These are phyloP conservation scores for Eospalax fontanierii DNA, from an alignment of 2,797 vertebrate species.

Conservation along the genomic window DNA sequence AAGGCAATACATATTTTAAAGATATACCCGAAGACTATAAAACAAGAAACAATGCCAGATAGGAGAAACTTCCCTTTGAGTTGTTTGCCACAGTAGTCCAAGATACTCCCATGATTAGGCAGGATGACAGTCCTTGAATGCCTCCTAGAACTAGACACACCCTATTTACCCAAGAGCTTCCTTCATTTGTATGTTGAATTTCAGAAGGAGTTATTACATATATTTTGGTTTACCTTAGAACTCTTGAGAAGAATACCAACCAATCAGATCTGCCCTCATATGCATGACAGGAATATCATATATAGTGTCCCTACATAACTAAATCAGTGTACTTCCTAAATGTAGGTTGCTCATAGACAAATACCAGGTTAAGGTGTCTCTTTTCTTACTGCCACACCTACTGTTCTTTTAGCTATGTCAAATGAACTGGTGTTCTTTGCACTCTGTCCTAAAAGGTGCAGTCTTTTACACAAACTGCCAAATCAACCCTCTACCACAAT, in stretches of 20 bases:
- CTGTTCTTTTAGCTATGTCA: background rate
- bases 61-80: too few species aligned
- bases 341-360: background rate
- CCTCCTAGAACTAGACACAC: too few species aligned
- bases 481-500: background rate
- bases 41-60: too few species aligned
- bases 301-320: background rate
- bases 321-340: background rate
- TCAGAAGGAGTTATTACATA: background rate
- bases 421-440: background rate
- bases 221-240: background rate
- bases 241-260: background rate
- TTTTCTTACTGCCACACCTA: background rate
- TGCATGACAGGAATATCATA: background rate
- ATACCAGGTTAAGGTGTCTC: background rate
- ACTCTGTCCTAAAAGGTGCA: background rate
- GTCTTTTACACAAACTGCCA: background rate
- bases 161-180: too few species aligned
- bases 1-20: slow-evolving; percentile 11
- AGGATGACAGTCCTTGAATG: too few species aligned
- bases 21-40: background rate
- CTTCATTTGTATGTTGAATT: background rate
- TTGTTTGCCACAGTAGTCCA: too few species aligned
- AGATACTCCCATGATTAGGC: too few species aligned
- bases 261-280: background rate